A percentile compares a stretch with the other conserved stretches of the same genome.
phyloP scores from a whole-genome alignment of 2,888 invertebrate genomes.

The Epirrhoe alternata region DNA sequence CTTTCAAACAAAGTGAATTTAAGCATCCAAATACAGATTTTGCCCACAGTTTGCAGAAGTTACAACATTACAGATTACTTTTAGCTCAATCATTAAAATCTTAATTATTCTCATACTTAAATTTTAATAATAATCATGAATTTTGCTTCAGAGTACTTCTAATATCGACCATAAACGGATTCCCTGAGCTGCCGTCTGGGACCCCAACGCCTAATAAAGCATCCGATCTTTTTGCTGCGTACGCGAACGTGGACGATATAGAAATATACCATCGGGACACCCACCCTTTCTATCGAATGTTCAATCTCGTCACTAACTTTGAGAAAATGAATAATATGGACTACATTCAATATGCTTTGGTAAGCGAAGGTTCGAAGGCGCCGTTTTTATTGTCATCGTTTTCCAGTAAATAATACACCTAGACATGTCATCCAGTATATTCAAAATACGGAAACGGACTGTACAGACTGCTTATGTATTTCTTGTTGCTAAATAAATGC shows the following conservation, averaged over 20 bases:
- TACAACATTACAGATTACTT: no score
- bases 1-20: no score
- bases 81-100: no score
- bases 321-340: conserved; percentile 87
- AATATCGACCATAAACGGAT: conserved; percentile 69
- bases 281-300: conserved; percentile 87
- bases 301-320: conserved; percentile 90
- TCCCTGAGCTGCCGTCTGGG: conserved; percentile 52
- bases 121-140: no score
- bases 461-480: not conserved
- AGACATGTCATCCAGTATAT: no score
- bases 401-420: not conserved
- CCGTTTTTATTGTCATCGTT: not conserved
- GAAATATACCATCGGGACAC: conserved; percentile 70
- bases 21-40: no score
- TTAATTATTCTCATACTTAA: no score
- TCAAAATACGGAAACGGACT: not conserved
- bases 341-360: conserved; percentile 89
- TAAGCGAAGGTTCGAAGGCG: conserved; percentile 60
- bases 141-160: conserved; percentile 87
- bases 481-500: not conserved
- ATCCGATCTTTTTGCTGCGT: conserved; percentile 62
- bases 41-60: no score
- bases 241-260: conserved; percentile 64
- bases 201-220: conserved; percentile 53